Evolutionary conservation across 2,888 invertebrate species (phyloP), one percentile per base, ranked within the genome.

Genomic region (Morpho achilles): DNA sequence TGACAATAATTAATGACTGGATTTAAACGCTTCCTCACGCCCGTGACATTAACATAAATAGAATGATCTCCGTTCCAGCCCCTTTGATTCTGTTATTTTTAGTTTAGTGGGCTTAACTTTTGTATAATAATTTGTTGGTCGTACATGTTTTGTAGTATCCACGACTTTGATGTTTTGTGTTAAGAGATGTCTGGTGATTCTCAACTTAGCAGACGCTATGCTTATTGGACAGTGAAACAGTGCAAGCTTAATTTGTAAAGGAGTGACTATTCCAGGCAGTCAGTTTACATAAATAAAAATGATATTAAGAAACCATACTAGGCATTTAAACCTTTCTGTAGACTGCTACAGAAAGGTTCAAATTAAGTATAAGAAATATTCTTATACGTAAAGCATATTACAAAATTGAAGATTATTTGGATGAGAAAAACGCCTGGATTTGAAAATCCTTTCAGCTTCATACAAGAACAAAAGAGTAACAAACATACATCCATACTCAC

Each of bases 1-100:
- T 90, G 90, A 90, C 90, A 90, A 89, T 90, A 90, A 90, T 89
- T 89, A 89, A 90, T 90, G 89, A 82, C 77, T 86, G 89, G 90
- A 88, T 87, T 90, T 90, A 89, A 90, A 89, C 87, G 90, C 89
- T 90, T 90, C 90, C 90, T 90, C 89, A 89, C 90, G 90, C 87
- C 88, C 88, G 88, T 88, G 90, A 90, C 89, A 89, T 90, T 84
- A 89, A 87, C 87, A 79, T 87, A 90, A 90, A 90, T 90, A 90
- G 89, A 89, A 84, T 86, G 83, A 85, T 88, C 87, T 85, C 81
- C 83, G 74, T 75, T 75, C 69, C 76, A 82, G 84, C 87, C 87
- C 88, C 87, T 90, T 90, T 90, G 89, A 90, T 88, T 87, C 79
- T 72, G 71, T 73, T 90, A 90, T 90, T 88, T 90, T 90, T 88